A percentile compares a stretch with the other conserved stretches of the same genome.
Evolutionary conservation across 53 echinoderm and acorn worm species (phyloP).

Genomic region (Mesocentrotus franciscanus): DNA sequence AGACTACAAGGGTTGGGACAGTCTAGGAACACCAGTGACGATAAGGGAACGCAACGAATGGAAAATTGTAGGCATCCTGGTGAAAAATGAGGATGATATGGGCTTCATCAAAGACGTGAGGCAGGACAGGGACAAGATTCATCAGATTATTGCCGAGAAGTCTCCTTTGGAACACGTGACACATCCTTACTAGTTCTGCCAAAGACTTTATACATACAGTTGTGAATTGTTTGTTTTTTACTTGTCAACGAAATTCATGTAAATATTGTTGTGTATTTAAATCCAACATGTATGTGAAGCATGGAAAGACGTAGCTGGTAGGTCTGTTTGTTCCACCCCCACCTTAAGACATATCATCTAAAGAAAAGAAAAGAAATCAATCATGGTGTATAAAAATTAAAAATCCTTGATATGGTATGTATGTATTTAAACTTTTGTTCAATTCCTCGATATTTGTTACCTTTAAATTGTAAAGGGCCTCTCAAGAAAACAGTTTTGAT

Average conservation of each 20-base stretch:
- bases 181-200: slow-evolving; percentile 54
- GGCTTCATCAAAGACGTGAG: slow-evolving; percentile 49
- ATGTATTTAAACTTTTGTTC: too few species aligned
- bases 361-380: too few species aligned
- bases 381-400: too few species aligned
- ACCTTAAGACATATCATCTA: too few species aligned
- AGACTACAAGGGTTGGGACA: slow-evolving; percentile 43
- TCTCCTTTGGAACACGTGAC: neutral
- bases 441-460: too few species aligned
- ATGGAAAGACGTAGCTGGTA: too few species aligned
- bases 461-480: too few species aligned
- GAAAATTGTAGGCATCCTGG: slow-evolving; percentile 48
- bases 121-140: slow-evolving; percentile 17
- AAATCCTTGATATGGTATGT: too few species aligned
- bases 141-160: slow-evolving; percentile 1
- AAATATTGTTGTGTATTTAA: neutral
- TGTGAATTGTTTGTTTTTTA: neutral
- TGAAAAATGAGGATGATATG: neutral
- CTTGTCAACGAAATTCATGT: neutral
- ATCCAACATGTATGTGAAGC: neutral
- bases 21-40: slow-evolving; percentile 42
- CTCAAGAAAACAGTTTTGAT: too few species aligned
- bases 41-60: slow-evolving; percentile 47
- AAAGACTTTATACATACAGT: neutral
- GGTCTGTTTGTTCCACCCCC: too few species aligned